phyloP scores from a whole-genome alignment of 2,888 invertebrate species.

The Ophion costatus region DNA sequence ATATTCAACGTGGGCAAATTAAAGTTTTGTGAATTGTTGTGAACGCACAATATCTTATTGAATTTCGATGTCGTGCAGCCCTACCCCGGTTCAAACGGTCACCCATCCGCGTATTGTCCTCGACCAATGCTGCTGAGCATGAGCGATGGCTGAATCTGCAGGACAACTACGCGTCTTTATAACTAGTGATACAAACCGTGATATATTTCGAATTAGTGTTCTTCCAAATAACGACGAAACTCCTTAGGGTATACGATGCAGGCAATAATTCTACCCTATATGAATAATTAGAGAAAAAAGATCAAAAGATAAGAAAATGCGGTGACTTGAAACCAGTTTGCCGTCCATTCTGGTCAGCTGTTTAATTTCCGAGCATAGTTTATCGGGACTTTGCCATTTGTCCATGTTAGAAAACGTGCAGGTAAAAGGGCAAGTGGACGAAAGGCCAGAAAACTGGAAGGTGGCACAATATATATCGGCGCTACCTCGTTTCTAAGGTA shows the following conservation, averaged over 20 bases:
- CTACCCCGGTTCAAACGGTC: no score
- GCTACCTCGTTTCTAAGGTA: conserved; percentile 64
- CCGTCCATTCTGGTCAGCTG: background rate
- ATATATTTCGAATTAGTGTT: no score
- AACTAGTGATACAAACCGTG: no score
- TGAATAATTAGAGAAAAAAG: background rate
- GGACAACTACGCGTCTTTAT: no score
- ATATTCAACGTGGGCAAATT: background rate
- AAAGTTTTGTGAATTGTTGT: background rate
- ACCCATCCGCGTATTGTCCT: no score
- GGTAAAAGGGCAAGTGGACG: conserved; percentile 5
- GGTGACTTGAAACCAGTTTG: background rate
- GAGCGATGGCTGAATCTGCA: no score
- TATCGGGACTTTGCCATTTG: no score
- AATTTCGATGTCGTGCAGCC: no score
- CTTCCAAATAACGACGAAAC: background rate
- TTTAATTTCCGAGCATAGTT: background rate
- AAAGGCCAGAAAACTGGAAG: background rate
- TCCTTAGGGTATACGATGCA: no score
- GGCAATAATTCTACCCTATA: no score
- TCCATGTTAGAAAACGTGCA: background rate
- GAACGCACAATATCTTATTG: no score
- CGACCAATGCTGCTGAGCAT: no score
- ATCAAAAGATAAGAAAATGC: background rate
- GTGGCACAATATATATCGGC: conserved; percentile 4